Base-by-base conservation (phyloP, 1,140 invertebrate species). In the Aphaenogaster rudis region DNA sequence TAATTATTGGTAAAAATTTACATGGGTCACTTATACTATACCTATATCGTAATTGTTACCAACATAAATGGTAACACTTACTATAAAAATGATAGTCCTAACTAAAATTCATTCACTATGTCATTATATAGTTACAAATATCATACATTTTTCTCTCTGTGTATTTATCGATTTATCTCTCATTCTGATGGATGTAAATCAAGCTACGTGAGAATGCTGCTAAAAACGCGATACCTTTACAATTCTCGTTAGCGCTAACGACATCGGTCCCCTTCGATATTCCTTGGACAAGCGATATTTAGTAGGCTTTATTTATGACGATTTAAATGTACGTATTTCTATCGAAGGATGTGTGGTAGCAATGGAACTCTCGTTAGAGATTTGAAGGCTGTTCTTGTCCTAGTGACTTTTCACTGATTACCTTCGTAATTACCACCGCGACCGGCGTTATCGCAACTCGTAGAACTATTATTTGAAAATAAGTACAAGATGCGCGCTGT, bases 351-450 rank as follows among this genome's bases (percentile, higher is more conserved):
- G 57, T 80, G 9, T 5, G 33, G 61, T 50, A 33, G 63, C 50
- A 39, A 82, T 61, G 54, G 39, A 72, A 82, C 21, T 69, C 78
- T 81, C 78, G 78, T 81, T 82, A 82, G 21, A 21, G 67, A 61
- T 82, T 59, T 74, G 45, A 59, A 82, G 52, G 28, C 67, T 48
- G 9, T 36, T 82, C 52, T 74, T 72, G 80, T 74, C 80, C 80
- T 36, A 82, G 67, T 82, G 80, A 82, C 80, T 82, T 82, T 82
- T 74, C 54, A 17, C 67, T 74, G 66, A 74, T 72, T 61, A 28
- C 80, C 4, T 74, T 74, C 67, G 67, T 74, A 74, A 61, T 82
- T 72, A 72, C 42, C 66, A 33, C 13, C 17, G 5, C 79, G 42
- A 8, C 63, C 80, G 28, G 17, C 63, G 39, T 82, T 74, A 61